Percentiles rank a stretch among this genome's conserved stretches.
Conservation (phyloP, 2,797 vertebrate genomes). For the Muscicapa striata region DNA sequence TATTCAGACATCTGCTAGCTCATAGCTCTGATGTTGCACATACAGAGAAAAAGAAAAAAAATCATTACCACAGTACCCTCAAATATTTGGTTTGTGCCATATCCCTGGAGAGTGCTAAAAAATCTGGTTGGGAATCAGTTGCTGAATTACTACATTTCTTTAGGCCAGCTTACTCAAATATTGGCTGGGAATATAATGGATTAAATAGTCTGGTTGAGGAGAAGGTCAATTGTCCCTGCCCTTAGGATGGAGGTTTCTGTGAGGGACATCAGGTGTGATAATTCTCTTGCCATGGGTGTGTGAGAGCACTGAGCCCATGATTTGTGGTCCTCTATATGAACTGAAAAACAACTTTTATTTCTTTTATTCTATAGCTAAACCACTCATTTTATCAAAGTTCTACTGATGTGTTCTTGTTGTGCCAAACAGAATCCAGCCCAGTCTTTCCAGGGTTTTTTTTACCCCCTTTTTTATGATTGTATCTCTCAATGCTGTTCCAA, state of each 20-base stretch:
- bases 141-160: background rate
- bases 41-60: background rate
- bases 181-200: background rate
- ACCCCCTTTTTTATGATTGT: background rate
- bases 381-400: background rate
- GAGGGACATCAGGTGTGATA: background rate
- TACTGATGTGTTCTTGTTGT: background rate
- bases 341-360: background rate
- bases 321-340: background rate
- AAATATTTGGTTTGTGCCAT: fast-evolving
- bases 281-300: fast-evolving
- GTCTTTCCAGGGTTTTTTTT: background rate
- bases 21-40: background rate
- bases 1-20: background rate
- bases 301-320: background rate
- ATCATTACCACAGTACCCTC: background rate
- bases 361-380: background rate
- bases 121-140: background rate
- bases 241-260: background rate
- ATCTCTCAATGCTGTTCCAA: background rate
- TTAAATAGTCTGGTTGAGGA: background rate
- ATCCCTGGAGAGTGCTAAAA: background rate
- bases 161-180: background rate
- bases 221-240: background rate
- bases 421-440: background rate